Evolutionary conservation across 2,113 vertebrate genomes (phyloP).

Genomic region (Zootoca vivipara): DNA sequence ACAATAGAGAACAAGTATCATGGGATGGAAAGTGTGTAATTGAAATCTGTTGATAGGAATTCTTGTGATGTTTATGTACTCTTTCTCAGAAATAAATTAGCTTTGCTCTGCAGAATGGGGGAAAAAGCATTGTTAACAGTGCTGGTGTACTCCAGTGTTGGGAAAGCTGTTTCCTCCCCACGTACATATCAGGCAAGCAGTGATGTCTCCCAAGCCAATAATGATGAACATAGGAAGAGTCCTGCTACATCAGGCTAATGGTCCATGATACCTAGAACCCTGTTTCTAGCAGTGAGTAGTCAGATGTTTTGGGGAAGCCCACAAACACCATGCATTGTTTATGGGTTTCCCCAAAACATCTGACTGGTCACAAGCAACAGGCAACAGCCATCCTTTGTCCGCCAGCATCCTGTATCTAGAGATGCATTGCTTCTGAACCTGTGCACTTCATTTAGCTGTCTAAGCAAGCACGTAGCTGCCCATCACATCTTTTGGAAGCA

Average conservation of each 20-base stretch:
- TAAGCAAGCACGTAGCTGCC: not conserved
- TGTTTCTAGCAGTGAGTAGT: not conserved
- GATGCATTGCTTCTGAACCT: not conserved
- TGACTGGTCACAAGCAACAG: not conserved
- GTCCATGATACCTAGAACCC: not conserved
- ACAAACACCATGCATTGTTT: not conserved
- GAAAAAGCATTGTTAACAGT: not conserved
- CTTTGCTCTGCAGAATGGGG: not conserved
- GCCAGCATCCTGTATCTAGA: no score
- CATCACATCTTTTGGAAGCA: not conserved
- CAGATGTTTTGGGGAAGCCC: not conserved
- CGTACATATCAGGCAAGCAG: no score
- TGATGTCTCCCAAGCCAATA: not conserved
- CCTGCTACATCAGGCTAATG: not conserved
- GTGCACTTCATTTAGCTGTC: not conserved
- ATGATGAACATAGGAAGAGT: no score
- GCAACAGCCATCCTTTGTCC: no score
- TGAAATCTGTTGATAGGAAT: rapidly evolving
- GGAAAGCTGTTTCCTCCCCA: not conserved
- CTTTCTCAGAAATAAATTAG: not conserved
- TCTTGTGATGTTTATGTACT: not conserved
- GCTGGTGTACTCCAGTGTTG: not conserved
- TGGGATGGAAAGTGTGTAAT: rapidly evolving
- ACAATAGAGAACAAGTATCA: rapidly evolving
- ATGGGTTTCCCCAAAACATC: no score